Percentiles rank a stretch among this genome's conserved stretches.
These are phyloP conservation scores for Temnothorax ravouxi DNA, from an alignment of 2,888 invertebrate genomes.

Conservation along the genomic window DNA sequence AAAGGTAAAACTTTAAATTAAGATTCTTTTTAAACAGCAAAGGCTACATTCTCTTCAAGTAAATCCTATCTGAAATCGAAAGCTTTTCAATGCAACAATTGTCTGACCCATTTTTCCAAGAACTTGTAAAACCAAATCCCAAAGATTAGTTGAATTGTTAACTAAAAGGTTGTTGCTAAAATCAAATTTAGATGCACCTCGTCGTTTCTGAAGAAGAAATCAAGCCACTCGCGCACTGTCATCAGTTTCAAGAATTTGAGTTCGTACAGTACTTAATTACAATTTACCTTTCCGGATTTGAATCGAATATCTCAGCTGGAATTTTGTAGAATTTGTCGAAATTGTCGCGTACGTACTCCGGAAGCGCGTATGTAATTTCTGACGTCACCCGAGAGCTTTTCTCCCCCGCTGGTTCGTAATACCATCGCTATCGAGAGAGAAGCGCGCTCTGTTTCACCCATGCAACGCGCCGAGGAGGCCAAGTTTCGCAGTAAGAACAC, in stretches of 20 bases:
- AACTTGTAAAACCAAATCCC: slow-evolving; percentile 19
- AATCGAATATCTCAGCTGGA: neutral
- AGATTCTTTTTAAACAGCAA: slow-evolving; percentile 18
- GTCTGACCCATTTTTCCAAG: neutral
- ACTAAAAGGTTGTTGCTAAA: slow-evolving; percentile 1
- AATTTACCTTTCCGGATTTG: neutral
- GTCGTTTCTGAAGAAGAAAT: neutral
- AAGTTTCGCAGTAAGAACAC: slow-evolving; percentile 52
- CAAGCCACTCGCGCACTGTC: neutral
- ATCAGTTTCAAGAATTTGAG: neutral
- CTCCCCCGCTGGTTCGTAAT: slow-evolving; percentile 7
- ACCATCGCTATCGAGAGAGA: slow-evolving; percentile 15
- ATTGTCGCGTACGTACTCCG: neutral
- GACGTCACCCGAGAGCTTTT: slow-evolving; percentile 31
- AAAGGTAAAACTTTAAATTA: slow-evolving; percentile 27
- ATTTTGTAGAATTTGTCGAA: neutral
- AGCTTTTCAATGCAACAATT: slow-evolving; percentile 7
- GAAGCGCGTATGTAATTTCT: slow-evolving; percentile 26
- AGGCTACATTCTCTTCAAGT: neutral
- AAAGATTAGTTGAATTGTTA: neutral
- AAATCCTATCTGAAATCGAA: slow-evolving; percentile 18
- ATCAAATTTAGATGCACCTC: neutral
- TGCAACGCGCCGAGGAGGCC: slow-evolving; percentile 27
- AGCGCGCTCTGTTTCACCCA: slow-evolving; percentile 32
- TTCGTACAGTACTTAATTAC: neutral